These are phyloP conservation scores for Magallana gigas DNA, from an alignment of 1,140 invertebrate genomes.

Conservation along the genomic window DNA sequence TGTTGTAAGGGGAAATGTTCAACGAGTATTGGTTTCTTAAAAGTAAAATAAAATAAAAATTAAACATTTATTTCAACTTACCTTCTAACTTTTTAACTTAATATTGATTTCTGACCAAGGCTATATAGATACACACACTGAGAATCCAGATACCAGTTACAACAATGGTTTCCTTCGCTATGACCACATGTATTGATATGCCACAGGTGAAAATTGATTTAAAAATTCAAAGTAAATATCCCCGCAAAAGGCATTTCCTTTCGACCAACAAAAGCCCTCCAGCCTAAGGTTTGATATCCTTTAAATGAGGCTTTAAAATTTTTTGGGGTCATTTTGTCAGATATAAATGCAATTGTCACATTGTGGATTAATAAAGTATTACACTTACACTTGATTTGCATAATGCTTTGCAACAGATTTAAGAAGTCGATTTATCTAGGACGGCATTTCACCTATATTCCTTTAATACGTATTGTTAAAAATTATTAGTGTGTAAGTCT, in stretches of 20 bases:
- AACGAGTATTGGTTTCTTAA: no score
- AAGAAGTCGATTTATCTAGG: no score
- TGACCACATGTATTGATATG: neutral
- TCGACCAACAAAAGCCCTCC: neutral
- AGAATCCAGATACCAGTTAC: neutral
- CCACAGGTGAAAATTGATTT: conserved; percentile 31
- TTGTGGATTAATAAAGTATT: neutral
- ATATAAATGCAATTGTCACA: neutral
- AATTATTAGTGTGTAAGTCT: no score
- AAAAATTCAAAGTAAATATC: conserved; percentile 14
- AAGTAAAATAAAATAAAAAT: neutral
- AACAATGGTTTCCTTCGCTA: neutral
- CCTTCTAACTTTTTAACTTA: neutral
- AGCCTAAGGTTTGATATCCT: neutral
- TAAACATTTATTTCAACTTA: neutral
- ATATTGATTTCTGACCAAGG: no score
- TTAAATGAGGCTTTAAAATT: neutral
- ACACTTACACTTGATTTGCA: neutral
- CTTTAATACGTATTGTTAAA: no score
- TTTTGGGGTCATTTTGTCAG: neutral
- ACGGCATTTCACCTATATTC: no score
- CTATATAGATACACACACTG: neutral
- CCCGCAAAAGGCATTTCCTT: neutral
- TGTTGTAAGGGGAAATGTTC: neutral
- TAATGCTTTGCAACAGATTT: no score